Base-by-base conservation (phyloP, 2,113 vertebrate genomes). In the Atlantisia rogersi region DNA sequence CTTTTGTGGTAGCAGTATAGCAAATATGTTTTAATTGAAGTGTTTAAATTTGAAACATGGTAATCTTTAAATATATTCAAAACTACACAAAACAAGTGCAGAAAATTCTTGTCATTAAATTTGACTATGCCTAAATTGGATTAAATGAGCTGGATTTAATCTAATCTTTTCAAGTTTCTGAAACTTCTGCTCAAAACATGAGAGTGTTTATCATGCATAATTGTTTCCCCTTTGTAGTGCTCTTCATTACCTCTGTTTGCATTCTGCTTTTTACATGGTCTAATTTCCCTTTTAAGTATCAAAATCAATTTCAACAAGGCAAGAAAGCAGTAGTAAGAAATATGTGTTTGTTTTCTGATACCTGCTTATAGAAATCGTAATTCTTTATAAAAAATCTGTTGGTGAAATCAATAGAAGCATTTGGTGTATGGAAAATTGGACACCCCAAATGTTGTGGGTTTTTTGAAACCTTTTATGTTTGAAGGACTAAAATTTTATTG, bases 71-170 rank as follows among this genome's bases (percentile, higher is more conserved):
- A 73, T 53, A 6, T 46, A 31, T 75, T 56, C 31, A 74, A 32
- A 5, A 18, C 19, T 46, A 25, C 13, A 40, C 14, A 63, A 48
- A 96, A 77, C 9, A 80, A 88, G 11, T 78, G 56, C 50, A 88
- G 59, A 88, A 82, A 92, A 80, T 73, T 82, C 22, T 82, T 82
- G 31, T 56, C 6, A 46, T 74, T 94, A 84, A 87, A 75, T 86
- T 92, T 78, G 29, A 31, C 32, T 92, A 12, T 93, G 53, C 14
- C 13, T 46, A 86, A 88, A 5, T 55, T 91, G 68, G 73, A 88
- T 65, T 96, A 78, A 95, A 81, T 83, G 32, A 83, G 29, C 44
- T 83, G 42, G 75, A 91, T 91, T 86, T 88, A 86, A 92, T 95
- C 40, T 81, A 67, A 77, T 84, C 65, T 95, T 84, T 64, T 86